Base-by-base conservation (phyloP, 2,888 invertebrate species). In the Parochlus steinenii region DNA sequence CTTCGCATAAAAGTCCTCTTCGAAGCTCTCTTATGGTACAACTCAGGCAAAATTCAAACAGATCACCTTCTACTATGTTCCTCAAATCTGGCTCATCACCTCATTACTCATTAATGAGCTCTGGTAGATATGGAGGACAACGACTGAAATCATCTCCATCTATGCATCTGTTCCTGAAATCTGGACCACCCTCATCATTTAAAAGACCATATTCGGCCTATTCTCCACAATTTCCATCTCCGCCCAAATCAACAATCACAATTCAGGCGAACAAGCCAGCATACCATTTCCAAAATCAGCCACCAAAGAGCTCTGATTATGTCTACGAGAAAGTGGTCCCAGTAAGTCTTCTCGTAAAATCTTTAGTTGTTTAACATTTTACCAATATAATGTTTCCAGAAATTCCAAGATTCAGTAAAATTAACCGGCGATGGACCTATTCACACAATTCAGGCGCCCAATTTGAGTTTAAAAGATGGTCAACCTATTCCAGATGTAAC, bases 401-500 rank as follows among this genome's bases (percentile, higher is more conserved):
- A 57, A 6, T 47, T 52, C 19, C 41, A 44, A 4, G 42, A 46
- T n/a, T 37, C 46, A 20, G 39, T 39, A 53, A 31, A 46, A 51
- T 28, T 42, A 52, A 35, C 52, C 53, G 44, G 55, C 82, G 67
- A 69, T 50, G 80, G 79, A 45, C 82, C 82, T 3, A 83, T 85
- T 51, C 82, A 82, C 56, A 82, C 83, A 7, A 81, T 85, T 43
- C 82, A 82, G 49, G 83, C 85, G 16, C 85, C 85, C 6, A 82
- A 83, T 61, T 62, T 85, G 32, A 74, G 74, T 44, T 64, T 69
- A 6, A 67, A 71, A 2, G 73, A 74, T 51, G 73, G 69, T 47
- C 73, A n/a, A 11, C 31, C 31, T 22, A 18, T 31, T 20, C 11
- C 31, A 12, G 31, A 31, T 4, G 56, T 65, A 3, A 63, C 67